A percentile compares a stretch with the other conserved stretches of the same genome.
Conservation (phyloP, 2,888 invertebrate species). For the Noctua janthe region DNA sequence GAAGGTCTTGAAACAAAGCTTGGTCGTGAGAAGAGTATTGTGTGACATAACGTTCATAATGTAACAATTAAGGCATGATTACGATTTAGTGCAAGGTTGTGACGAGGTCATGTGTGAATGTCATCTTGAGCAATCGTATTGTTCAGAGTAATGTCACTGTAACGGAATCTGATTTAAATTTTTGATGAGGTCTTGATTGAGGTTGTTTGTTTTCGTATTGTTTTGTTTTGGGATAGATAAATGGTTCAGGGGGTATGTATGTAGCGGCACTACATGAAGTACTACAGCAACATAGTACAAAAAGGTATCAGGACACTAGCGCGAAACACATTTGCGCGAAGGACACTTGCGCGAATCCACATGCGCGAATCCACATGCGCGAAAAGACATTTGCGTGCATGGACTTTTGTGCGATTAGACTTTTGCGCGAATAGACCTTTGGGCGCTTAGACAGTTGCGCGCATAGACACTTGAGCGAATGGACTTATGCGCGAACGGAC, state of each 20-base stretch:
- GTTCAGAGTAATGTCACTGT: slow-evolving; percentile 64
- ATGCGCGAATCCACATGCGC: too few relatives aligned
- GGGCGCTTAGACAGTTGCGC: too few relatives aligned
- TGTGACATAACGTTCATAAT: slow-evolving; percentile 83
- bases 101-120: slow-evolving; percentile 79
- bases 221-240: background rate
- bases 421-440: too few relatives aligned
- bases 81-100: slow-evolving; percentile 85
- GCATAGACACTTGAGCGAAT: too few relatives aligned
- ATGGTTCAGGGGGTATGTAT: background rate
- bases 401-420: too few relatives aligned
- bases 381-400: too few relatives aligned
- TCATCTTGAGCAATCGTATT: slow-evolving; percentile 68
- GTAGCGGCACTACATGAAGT: too few relatives aligned
- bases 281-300: too few relatives aligned
- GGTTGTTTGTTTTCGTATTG: slow-evolving; percentile 24
- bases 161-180: slow-evolving; percentile 59
- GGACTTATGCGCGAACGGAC: too few relatives aligned
- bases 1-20: slow-evolving; percentile 65
- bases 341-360: too few relatives aligned
- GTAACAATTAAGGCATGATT: slow-evolving; percentile 80
- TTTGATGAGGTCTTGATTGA: slow-evolving; percentile 56
- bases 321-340: too few relatives aligned
- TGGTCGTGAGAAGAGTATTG: slow-evolving; percentile 80
- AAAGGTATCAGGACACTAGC: too few relatives aligned